phyloP scores from a whole-genome alignment of 2,797 vertebrate species.

The Acrocephalus scirpaceus region DNA sequence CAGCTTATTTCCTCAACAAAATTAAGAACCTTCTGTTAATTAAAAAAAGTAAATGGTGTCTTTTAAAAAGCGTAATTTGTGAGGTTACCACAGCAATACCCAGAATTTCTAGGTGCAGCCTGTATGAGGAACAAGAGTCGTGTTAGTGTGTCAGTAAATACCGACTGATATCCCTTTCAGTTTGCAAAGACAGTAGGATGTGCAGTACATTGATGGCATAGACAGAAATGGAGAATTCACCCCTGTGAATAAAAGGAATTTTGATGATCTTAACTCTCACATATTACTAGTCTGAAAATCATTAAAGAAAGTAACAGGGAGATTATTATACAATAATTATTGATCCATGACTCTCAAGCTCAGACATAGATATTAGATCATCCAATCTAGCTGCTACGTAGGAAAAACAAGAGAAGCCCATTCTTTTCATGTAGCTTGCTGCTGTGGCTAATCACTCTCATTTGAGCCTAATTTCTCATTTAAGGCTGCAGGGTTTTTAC shows the following conservation, averaged over 20 bases:
- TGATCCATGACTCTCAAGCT: neutral
- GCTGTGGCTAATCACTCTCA: conserved; percentile 19
- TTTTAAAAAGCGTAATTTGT: neutral
- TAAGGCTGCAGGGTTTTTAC: conserved; percentile 22
- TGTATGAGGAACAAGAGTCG: neutral
- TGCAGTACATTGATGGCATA: fast-evolving
- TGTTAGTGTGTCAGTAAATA: neutral
- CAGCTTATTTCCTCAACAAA: neutral
- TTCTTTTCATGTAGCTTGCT: neutral
- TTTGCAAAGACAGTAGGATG: neutral
- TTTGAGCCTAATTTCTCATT: conserved; percentile 39
- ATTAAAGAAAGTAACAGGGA: neutral
- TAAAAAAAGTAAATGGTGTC: neutral
- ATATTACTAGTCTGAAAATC: neutral
- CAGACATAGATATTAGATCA: neutral
- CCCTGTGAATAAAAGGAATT: neutral
- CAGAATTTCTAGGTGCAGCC: neutral
- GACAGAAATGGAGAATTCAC: neutral
- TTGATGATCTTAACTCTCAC: neutral
- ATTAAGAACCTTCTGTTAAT: neutral
- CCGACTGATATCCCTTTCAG: fast-evolving
- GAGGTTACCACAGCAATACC: neutral
- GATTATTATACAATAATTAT: neutral
- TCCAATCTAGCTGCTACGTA: neutral
- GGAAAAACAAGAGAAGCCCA: neutral